Percentiles rank a stretch among this genome's conserved stretches.
Conservation (phyloP, 2,113 vertebrate species). For the Rhea americana region DNA sequence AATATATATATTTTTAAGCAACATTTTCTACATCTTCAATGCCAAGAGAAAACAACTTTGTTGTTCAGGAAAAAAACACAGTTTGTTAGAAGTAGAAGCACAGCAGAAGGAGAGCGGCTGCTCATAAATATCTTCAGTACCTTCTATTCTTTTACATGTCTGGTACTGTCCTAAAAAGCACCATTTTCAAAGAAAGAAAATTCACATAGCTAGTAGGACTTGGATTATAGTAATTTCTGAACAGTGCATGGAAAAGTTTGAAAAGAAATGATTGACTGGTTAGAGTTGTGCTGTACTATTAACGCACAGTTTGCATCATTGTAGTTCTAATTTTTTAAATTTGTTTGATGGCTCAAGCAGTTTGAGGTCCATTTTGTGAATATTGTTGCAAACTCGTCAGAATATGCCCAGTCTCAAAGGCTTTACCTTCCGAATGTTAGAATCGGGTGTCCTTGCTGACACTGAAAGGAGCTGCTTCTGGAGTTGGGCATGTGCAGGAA, state of each 20-base stretch:
- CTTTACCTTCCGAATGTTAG: neutral
- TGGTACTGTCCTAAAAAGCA: neutral
- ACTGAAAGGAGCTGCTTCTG: neutral
- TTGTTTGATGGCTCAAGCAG: neutral
- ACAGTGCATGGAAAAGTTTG: neutral
- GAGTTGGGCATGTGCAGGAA: neutral
- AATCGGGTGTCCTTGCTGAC: neutral
- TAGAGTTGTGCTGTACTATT: neutral
- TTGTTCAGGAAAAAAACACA: slow-evolving; percentile 44
- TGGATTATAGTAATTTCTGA: neutral
- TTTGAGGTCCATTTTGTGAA: neutral
- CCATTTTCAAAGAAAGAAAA: neutral
- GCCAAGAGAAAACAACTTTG: slow-evolving; percentile 61
- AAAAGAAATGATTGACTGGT: neutral
- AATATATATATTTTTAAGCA: slow-evolving; percentile 5
- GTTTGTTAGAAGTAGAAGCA: slow-evolving; percentile 41
- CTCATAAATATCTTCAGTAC: slow-evolving; percentile 36
- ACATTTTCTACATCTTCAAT: slow-evolving; percentile 60
- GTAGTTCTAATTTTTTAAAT: neutral
- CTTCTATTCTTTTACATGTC: neutral
- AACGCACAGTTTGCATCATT: neutral
- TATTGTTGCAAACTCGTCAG: neutral
- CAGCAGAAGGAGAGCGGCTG: slow-evolving; percentile 33
- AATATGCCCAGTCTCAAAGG: neutral
- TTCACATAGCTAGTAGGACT: neutral